Conservation (phyloP, 1,140 invertebrate genomes). For the Maconellicoccus hirsutus region DNA sequence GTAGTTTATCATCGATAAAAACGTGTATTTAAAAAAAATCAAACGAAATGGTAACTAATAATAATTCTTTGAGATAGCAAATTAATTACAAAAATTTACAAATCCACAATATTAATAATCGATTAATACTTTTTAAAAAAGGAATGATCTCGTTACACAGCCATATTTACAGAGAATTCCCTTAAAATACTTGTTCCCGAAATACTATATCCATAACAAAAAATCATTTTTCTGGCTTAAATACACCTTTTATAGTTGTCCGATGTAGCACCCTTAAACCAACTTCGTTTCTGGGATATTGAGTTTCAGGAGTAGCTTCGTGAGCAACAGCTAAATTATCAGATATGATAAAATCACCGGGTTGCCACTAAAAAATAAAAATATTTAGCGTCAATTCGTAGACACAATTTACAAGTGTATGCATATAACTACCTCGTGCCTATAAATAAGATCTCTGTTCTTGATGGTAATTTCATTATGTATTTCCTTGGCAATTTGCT, state of each 20-base stretch:
- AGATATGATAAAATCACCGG: constrained; percentile 41
- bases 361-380: constrained; percentile 37
- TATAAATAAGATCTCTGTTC: constrained; percentile 36
- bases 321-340: constrained; percentile 41
- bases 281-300: constrained; percentile 35
- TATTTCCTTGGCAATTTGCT: constrained; percentile 36
- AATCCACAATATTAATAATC: no score
- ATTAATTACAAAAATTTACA: no score
- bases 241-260: constrained; percentile 36
- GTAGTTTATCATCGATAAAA: no score
- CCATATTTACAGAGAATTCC: background rate
- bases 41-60: no score
- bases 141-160: background rate
- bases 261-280: constrained; percentile 39
- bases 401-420: background rate
- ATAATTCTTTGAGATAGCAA: no score
- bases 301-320: constrained; percentile 38
- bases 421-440: constrained; percentile 36
- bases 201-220: background rate
- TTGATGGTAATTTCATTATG: constrained; percentile 39
- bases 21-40: no score
- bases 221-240: constrained; percentile 32
- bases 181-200: background rate
- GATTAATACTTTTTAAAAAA: background rate
- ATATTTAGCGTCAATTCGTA: background rate